Base-by-base conservation (phyloP, 2,113 vertebrate species). In the Plecturocebus donacophilus region DNA sequence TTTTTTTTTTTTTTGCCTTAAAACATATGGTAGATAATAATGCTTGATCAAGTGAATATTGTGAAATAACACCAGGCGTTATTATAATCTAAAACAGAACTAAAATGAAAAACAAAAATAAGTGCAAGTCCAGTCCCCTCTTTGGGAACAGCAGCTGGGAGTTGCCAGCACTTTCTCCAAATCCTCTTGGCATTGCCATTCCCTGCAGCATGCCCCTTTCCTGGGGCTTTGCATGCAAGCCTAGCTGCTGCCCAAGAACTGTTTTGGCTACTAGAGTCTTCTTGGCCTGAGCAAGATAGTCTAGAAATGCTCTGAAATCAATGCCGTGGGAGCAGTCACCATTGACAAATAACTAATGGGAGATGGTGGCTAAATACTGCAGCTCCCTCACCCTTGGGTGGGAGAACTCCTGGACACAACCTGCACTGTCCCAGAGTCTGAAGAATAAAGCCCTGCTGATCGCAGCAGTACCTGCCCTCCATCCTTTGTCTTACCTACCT, bases 401-500 rank as follows among this genome's bases (percentile, higher is more conserved):
- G 42, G 13, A 47, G 79, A n/a, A n/a, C 19, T 25, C 25, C n/a
- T 1, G 16, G 58, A 38, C 13, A 25, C 7, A 8, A 0, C 5
- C 49, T 47, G 32, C 49, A 8, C 20, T 16, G 25, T 8, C 35
- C 3, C 58, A 54, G 21, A n/a, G 40, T 32, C 14, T 5, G 17
- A 1, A 13, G 68, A 12, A 25, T 6, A 1, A 25, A 66, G 66
- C 19, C 30, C 77, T 10, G 32, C 21, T 3, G 0, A 25, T 3
- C 35, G 0, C 32, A 52, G 25, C 14, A 27, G 14, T 0, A 13
- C 30, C 35, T 32, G 0, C 0, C 25, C 10, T 5, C 1, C 38
- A 8, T 27, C 30, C 17, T 2, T n/a, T 32, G 0, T 19, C 38
- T 68, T 21, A 30, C 21, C 5, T 21, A 30, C 25, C 2, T 30